phyloP scores from a whole-genome alignment of 1,140 invertebrate species.

The Pygmarrhopalites habei region DNA sequence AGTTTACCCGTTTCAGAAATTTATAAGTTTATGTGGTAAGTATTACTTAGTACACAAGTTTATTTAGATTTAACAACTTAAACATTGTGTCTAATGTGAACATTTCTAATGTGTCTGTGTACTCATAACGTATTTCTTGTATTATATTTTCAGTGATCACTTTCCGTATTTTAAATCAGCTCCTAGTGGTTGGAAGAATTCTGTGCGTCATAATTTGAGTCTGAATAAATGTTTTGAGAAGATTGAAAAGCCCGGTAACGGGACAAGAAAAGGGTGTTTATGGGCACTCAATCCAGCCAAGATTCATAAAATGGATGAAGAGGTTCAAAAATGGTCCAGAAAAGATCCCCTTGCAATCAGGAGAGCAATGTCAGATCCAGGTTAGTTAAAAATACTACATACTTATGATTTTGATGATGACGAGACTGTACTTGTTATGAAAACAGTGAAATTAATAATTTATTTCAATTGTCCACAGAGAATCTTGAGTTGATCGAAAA shows the following conservation, averaged over 20 bases:
- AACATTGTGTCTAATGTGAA: not conserved
- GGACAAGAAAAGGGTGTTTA: conserved; percentile 61
- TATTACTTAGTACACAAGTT: conserved; percentile 37
- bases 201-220: conserved; percentile 89
- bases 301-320: conserved; percentile 92
- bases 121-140: conserved; percentile 14
- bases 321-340: conserved; percentile 90
- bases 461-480: conserved; percentile 54
- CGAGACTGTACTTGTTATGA: too few relatives aligned
- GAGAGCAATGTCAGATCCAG: conserved; percentile 83
- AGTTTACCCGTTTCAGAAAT: conserved; percentile 95
- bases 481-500: conserved; percentile 70
- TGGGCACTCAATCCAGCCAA: conserved; percentile 95
- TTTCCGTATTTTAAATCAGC: conserved; percentile 97
- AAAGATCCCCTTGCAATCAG: conserved; percentile 73
- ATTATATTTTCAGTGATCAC: conserved; percentile 69
- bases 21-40: conserved; percentile 96
- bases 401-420: conserved; percentile 18
- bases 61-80: not conserved
- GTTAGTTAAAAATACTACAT: conserved; percentile 47
- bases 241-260: conserved; percentile 73
- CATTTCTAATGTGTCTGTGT: conserved; percentile 22
- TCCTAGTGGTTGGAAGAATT: conserved; percentile 96
- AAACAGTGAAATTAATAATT: too few relatives aligned
- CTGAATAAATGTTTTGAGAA: conserved; percentile 97